Evolutionary conservation across 2,797 vertebrate genomes (phyloP).

Genomic region (Perodicticus potto): DNA sequence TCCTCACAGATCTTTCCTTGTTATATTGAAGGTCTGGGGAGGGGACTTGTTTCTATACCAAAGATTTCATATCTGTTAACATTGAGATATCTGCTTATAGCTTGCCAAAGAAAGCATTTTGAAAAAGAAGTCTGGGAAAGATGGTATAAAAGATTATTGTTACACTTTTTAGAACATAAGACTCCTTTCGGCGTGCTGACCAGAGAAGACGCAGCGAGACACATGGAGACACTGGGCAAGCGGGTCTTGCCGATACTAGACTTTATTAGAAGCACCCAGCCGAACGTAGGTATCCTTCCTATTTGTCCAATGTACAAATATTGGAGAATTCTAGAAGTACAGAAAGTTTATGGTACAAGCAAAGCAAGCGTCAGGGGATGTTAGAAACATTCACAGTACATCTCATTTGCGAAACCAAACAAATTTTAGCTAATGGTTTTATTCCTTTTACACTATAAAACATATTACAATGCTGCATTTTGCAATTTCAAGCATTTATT

Average conservation of each 20-base stretch:
- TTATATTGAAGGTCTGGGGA: not conserved
- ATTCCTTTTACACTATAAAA: conserved; percentile 55
- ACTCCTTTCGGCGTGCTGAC: conserved; percentile 80
- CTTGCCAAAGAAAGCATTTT: conserved; percentile 76
- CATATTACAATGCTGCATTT: not conserved
- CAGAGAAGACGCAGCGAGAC: conserved; percentile 78
- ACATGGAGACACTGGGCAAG: conserved; percentile 82
- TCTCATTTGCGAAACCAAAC: conserved; percentile 57
- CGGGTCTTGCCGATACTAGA: conserved; percentile 87
- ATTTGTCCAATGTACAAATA: conserved; percentile 1
- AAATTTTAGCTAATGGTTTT: conserved; percentile 51
- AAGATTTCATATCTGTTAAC: conserved; percentile 74
- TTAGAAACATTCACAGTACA: conserved; percentile 47
- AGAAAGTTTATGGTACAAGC: conserved; percentile 18
- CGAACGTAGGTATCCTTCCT: conserved; percentile 83
- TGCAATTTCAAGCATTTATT: conserved; percentile 56
- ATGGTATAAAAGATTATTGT: conserved; percentile 67
- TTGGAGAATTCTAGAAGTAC: conserved; percentile 30
- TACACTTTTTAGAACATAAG: conserved; percentile 86
- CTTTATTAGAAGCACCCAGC: conserved; percentile 89
- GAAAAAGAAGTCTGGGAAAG: conserved; percentile 63
- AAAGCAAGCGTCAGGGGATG: conserved; percentile 10
- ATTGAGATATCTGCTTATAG: conserved; percentile 66
- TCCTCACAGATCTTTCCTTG: conserved; percentile 54
- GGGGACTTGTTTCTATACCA: conserved; percentile 23